Conservation (phyloP, 1,140 invertebrate genomes). For the Apolygus lucorum region DNA sequence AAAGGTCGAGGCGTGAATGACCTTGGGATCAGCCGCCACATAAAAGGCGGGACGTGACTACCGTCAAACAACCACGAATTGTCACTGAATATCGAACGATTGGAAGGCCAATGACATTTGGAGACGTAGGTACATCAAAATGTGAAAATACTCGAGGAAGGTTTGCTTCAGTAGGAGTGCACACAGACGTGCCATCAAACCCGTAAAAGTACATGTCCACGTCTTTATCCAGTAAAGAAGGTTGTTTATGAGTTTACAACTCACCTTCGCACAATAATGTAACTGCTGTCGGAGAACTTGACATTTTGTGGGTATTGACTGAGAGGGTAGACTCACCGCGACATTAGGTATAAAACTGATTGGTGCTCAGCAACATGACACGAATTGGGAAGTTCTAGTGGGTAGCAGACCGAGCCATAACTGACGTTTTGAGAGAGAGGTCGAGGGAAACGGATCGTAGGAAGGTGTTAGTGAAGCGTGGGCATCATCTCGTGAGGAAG, state of each 20-base stretch:
- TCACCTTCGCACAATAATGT: not conserved
- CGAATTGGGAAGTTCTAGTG: too few species aligned
- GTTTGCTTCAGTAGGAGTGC: not conserved
- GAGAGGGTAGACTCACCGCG: too few species aligned
- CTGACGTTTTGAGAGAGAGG: not conserved
- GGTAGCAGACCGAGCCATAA: not conserved
- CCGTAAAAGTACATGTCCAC: not conserved
- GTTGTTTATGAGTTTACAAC: not conserved
- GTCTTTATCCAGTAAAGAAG: not conserved
- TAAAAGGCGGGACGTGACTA: conserved; percentile 1
- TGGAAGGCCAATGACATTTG: not conserved
- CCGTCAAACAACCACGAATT: too few species aligned
- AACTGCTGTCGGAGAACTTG: not conserved
- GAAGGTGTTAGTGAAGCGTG: not conserved
- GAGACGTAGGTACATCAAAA: not conserved
- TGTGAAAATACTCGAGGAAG: not conserved
- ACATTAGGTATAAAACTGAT: too few species aligned
- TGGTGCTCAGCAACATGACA: too few species aligned
- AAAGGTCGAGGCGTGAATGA: not conserved
- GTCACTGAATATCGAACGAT: too few species aligned
- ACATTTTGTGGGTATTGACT: too few species aligned
- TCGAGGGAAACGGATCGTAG: not conserved
- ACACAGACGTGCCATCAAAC: not conserved
- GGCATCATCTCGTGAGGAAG: not conserved
- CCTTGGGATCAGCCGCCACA: conserved; percentile 6